Base-by-base conservation (phyloP, 2,797 vertebrate species). In the Lacerta agilis region DNA sequence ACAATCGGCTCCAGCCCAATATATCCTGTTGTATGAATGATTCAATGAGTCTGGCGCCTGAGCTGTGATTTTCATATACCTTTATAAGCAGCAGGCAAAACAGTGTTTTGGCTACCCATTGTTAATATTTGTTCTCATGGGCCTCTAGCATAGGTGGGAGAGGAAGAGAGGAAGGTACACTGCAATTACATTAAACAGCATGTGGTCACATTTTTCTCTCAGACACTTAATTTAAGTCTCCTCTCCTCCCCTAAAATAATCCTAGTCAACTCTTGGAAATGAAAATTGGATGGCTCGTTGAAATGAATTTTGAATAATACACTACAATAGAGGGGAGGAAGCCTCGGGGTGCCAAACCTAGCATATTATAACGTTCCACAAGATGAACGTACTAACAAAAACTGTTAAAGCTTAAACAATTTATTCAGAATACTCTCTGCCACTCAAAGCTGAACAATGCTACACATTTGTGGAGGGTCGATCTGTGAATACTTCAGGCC, bases 231-330 rank as follows among this genome's bases (percentile, higher is more conserved):
- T 84, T 88, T 71, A 33, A 55, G 3, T 61, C 76, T 72, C 45
- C 43, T 84, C 29, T 79, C 49, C 49, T 79, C 82, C 38, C 36
- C 76, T 58, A 71, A 84, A 73, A 79, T 71, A 84, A 79, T 79
- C 36, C 82, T 36, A 88, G 67, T 2, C 66, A 84, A 79, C 75
- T 79, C 71, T 73, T 38, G 15, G 72, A 84, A 84, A 79, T 84
- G n/a, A 79, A 78, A 84, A 84, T 36, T 88, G 87, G 49, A 84
- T 61, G 33, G 82, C 41, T 84, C 67, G 18, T 45, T 84, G 82
- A 88, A 88, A 88, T 84, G 76, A 88, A 88, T 84, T 84, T 84
- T 88, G 76, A 88, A 88, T 72, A 72, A 79, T 73, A 72, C 27
- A 36, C 9, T 78, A 43, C 49, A 84, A 71, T 41, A 82, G 69